phyloP scores from a whole-genome alignment of 2,888 invertebrate species.

The Julus scanicus region DNA sequence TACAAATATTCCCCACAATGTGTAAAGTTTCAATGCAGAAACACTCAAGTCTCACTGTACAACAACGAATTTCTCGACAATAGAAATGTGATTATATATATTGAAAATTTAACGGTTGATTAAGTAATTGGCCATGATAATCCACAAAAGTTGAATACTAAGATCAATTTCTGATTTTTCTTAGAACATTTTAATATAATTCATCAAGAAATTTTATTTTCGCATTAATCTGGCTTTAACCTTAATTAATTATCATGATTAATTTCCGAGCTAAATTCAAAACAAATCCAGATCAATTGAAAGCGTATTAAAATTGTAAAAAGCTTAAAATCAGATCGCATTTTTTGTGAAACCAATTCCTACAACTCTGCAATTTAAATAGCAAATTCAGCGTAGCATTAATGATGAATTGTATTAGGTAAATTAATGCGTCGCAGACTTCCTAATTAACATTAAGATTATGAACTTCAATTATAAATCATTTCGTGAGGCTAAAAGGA shows the following conservation, averaged over 20 bases:
- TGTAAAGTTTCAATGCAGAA: too few relatives aligned
- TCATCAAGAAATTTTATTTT: too few relatives aligned
- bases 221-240: too few relatives aligned
- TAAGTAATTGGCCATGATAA: too few relatives aligned
- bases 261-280: not conserved
- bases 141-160: too few relatives aligned
- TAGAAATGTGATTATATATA: not conserved
- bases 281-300: not conserved
- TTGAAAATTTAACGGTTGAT: too few relatives aligned
- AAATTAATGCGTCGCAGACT: conserved; percentile 21
- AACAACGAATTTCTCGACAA: not conserved
- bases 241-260: too few relatives aligned
- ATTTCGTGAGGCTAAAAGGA: conserved; percentile 7
- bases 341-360: not conserved
- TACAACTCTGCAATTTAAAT: not conserved
- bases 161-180: too few relatives aligned
- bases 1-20: too few relatives aligned
- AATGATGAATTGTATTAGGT: conserved; percentile 29
- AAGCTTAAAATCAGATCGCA: not conserved
- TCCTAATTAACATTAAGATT: conserved; percentile 24
- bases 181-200: too few relatives aligned
- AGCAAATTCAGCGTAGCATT: not conserved
- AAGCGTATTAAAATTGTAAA: not conserved
- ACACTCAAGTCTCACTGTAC: too few relatives aligned
- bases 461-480: conserved; percentile 31